A percentile compares a stretch with the other conserved stretches of the same genome.
Evolutionary conservation across 2,888 invertebrate genomes (phyloP).

Genomic region (Hermaeophaga mercurialis): DNA sequence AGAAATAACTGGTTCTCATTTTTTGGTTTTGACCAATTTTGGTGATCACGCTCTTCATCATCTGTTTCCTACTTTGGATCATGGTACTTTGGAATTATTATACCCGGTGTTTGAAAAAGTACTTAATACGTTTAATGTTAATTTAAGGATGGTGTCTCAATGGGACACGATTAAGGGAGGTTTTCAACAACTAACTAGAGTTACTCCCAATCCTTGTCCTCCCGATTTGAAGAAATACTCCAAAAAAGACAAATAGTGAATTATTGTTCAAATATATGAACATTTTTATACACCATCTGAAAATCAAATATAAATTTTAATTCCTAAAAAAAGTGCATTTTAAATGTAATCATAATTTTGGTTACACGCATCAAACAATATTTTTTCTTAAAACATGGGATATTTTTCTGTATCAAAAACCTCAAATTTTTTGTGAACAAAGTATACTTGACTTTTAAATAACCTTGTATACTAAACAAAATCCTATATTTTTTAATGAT

Average conservation of each 20-base stretch:
- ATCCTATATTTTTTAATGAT: too few species aligned
- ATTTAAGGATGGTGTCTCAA: slow-evolving; percentile 60
- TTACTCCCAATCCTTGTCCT: slow-evolving; percentile 54
- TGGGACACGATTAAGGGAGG: slow-evolving; percentile 71
- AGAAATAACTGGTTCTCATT: slow-evolving; percentile 71
- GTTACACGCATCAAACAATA: too few species aligned
- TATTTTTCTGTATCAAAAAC: too few species aligned
- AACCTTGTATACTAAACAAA: too few species aligned
- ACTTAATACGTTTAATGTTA: slow-evolving; percentile 66
- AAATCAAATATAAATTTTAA: too few species aligned
- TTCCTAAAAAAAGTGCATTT: too few species aligned
- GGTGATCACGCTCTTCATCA: slow-evolving; percentile 84
- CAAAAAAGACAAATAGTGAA: neutral
- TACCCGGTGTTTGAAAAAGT: slow-evolving; percentile 67
- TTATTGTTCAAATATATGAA: too few species aligned
- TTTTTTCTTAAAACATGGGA: too few species aligned
- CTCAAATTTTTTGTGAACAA: too few species aligned
- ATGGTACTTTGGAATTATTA: slow-evolving; percentile 70
- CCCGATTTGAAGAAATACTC: slow-evolving; percentile 44
- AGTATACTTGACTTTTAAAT: too few species aligned
- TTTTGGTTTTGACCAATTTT: slow-evolving; percentile 73
- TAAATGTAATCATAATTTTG: too few species aligned
- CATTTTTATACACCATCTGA: too few species aligned
- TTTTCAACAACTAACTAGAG: slow-evolving; percentile 65
- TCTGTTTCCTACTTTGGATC: slow-evolving; percentile 81